Percentiles rank a stretch among this genome's conserved stretches.
phyloP scores from a whole-genome alignment of 92 coral and sea anemone species.

The Bergia puertoricense region DNA sequence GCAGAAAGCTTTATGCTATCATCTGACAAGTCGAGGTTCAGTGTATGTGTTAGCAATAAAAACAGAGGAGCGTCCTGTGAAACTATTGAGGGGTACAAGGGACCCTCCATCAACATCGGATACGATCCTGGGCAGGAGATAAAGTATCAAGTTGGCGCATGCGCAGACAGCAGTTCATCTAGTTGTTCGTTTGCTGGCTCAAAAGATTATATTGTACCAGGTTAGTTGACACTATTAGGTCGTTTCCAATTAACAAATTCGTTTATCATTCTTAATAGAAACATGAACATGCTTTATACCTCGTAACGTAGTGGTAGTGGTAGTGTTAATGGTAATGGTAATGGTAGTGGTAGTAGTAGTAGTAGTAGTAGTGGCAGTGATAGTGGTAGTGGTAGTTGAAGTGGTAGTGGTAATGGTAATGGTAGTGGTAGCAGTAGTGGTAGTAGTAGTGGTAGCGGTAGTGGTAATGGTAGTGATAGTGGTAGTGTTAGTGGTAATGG shows the following conservation, averaged over 20 bases:
- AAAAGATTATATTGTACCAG: slow-evolving; percentile 22
- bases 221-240: not conserved
- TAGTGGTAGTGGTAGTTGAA: not conserved
- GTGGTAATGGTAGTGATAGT: not conserved
- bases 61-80: slow-evolving; percentile 21
- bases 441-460: not conserved
- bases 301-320: no score
- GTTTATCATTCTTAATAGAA: no score
- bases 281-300: no score
- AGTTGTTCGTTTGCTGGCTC: slow-evolving; percentile 16
- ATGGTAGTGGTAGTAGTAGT: no score
- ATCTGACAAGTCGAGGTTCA: not conserved
- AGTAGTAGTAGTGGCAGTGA: not conserved
- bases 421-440: not conserved
- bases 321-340: no score
- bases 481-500: not conserved
- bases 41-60: slow-evolving; percentile 13
- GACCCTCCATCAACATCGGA: not conserved
- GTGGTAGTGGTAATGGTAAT: no score
- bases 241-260: no score
- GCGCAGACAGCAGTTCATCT: not conserved
- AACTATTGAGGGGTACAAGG: not conserved
- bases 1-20: not conserved
- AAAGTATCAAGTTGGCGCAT: slow-evolving; percentile 29
- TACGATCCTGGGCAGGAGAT: slow-evolving; percentile 31